Evolutionary conservation across 2,797 vertebrate genomes (phyloP), one percentile per base, ranked within the genome.

Genomic region (Glyptemys insculpta): DNA sequence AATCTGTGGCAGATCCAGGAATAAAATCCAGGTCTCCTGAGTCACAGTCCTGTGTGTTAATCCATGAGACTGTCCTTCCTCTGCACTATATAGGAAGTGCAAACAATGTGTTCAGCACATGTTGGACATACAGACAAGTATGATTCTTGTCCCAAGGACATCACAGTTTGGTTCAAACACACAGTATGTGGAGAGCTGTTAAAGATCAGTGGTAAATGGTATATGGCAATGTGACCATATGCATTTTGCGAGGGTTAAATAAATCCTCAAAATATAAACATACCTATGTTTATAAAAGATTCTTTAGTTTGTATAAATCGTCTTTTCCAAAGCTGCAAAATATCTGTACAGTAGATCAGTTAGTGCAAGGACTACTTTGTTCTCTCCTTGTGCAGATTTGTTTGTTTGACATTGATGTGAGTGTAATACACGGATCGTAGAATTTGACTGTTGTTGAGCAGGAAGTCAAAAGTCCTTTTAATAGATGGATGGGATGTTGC

Each of bases 401-500:
- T 93, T 89, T 37, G n/a, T 72, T 21, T 82, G 87, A 65, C 72
- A 1, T 76, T 27, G 89, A 37, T 83, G 72, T 11, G 49, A 96
- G 92, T 54, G 16, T 14, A 4, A 2, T 4, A 8, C 65, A 5
- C 0, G 65, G 56, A 6, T 86, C 84, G 81, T 89, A 85, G 84
- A 47, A 84, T 54, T 53, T 72, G 44, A 3, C 37, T 90, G 6
- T 0, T 78, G 31, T 88, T 0, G 79, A 94, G 41, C 92, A 37
- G 78, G 23, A 90, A 96, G 83, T 86, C 95, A 56, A 23, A 90
- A 79, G 50, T 83, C 85, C 89, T 95, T 41, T 86, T 89, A 96
- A 25, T 27, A 88, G 94, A 95, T 93, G 81, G 82, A 92, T 85
- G 94, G 90, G 93, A 88, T 91, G 91, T 84, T 97, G 88, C 88